phyloP scores from a whole-genome alignment of 2,113 vertebrate species.

The Redunca redunca region DNA sequence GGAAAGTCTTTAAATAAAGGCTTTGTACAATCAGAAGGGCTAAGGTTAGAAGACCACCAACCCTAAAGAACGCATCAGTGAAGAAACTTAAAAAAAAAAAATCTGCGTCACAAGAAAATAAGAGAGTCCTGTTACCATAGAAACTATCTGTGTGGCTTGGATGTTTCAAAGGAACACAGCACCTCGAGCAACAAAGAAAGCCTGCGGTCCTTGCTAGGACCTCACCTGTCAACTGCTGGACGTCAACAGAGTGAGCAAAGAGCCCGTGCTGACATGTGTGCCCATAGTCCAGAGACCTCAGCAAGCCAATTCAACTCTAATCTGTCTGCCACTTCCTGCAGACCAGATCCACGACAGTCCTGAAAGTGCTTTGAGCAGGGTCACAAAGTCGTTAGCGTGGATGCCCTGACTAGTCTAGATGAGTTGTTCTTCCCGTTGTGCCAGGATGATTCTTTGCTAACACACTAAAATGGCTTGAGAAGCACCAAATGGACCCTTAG shows the following conservation, averaged over 20 bases:
- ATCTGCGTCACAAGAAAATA: constrained; percentile 64
- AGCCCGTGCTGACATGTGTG: rapidly evolving
- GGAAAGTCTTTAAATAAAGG: neutral
- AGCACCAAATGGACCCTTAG: neutral
- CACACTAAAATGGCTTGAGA: neutral
- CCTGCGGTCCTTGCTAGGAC: neutral
- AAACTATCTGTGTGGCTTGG: constrained; percentile 77
- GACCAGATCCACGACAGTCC: neutral
- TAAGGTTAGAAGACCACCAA: constrained; percentile 29
- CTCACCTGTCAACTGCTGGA: neutral
- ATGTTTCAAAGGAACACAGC: constrained; percentile 65
- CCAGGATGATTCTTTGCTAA: neutral
- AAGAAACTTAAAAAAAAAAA: constrained; percentile 65
- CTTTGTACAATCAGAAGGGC: constrained; percentile 27
- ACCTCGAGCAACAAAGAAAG: constrained; percentile 44
- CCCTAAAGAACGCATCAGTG: constrained; percentile 19
- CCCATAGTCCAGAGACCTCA: neutral
- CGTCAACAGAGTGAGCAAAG: neutral
- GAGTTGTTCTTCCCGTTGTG: neutral
- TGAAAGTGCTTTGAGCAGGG: neutral
- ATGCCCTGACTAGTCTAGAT: neutral
- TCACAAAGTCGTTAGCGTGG: neutral
- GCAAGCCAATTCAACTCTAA: neutral
- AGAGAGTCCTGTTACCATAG: constrained; percentile 78
- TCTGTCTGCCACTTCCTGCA: neutral